phyloP scores from a whole-genome alignment of 1,140 invertebrate genomes.

The Zaprionus taronus region DNA sequence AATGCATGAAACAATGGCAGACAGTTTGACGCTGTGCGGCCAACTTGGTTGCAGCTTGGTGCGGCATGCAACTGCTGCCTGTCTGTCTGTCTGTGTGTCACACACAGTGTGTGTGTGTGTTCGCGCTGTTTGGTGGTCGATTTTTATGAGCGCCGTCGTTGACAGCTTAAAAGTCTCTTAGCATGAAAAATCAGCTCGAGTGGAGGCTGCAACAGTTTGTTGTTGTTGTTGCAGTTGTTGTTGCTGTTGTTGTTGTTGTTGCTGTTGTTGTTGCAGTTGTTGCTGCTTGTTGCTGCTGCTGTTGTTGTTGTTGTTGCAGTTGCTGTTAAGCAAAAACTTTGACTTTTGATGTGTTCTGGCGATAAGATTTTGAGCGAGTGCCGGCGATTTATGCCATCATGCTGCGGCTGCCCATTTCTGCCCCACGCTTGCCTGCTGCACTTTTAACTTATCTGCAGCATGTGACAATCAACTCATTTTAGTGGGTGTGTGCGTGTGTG shows the following conservation, averaged over 20 bases:
- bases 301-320: constrained; percentile 22
- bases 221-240: constrained; percentile 33
- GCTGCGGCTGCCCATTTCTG: not conserved
- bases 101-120: not conserved
- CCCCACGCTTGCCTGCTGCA: constrained; percentile 36
- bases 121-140: constrained; percentile 48
- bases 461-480: constrained; percentile 72
- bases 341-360: constrained; percentile 71
- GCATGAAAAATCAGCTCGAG: constrained; percentile 78
- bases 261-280: constrained; percentile 25
- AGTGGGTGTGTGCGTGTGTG: constrained; percentile 34
- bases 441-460: constrained; percentile 75
- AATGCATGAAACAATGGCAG: constrained; percentile 79
- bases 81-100: constrained; percentile 15
- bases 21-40: constrained; percentile 73
- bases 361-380: constrained; percentile 79
- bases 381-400: constrained; percentile 62
- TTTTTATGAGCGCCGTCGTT: constrained; percentile 77
- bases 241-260: constrained; percentile 15
- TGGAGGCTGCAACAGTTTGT: constrained; percentile 20
- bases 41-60: constrained; percentile 21
- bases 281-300: constrained; percentile 20
- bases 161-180: constrained; percentile 82
- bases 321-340: constrained; percentile 57
- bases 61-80: constrained; percentile 1